phyloP scores from a whole-genome alignment of 2,888 invertebrate genomes.

The Calephelis perditalis region DNA sequence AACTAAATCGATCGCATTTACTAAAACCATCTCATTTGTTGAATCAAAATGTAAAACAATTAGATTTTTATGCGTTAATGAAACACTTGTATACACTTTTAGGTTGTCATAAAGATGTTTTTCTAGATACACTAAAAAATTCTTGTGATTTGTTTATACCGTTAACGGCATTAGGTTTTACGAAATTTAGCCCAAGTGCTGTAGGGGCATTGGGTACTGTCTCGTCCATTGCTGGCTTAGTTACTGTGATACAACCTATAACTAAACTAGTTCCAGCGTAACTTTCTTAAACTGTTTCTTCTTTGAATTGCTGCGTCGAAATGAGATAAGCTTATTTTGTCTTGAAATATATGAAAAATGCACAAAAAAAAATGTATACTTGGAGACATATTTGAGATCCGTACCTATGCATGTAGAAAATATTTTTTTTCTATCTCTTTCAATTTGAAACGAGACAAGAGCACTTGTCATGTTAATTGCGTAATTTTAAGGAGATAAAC shows the following conservation, averaged over 20 bases:
- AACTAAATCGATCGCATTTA: slow-evolving; percentile 58
- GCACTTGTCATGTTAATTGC: too few relatives aligned
- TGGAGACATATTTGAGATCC: too few relatives aligned
- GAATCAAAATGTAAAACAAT: slow-evolving; percentile 42
- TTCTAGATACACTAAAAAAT: slow-evolving; percentile 91
- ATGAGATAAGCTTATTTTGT: too few relatives aligned
- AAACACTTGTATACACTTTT: slow-evolving; percentile 50
- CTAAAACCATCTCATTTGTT: slow-evolving; percentile 63
- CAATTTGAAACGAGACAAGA: too few relatives aligned
- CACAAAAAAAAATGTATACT: too few relatives aligned
- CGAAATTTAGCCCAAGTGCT: slow-evolving; percentile 86
- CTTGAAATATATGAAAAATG: too few relatives aligned
- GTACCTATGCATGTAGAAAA: too few relatives aligned
- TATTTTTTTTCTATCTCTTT: too few relatives aligned
- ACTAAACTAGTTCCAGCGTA: slow-evolving; percentile 84
- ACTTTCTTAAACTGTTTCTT: slow-evolving; percentile 18
- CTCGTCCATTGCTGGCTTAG: slow-evolving; percentile 88
- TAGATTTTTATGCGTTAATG: slow-evolving; percentile 42
- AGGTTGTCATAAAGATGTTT: slow-evolving; percentile 79
- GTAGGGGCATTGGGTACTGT: slow-evolving; percentile 88
- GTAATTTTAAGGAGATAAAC: too few relatives aligned
- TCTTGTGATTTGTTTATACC: slow-evolving; percentile 93
- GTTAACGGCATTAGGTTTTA: slow-evolving; percentile 86
- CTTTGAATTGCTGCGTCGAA: too few relatives aligned
- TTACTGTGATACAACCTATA: slow-evolving; percentile 86